Evolutionary conservation across 2,113 vertebrate species (phyloP), one percentile per base, ranked within the genome.

Genomic region (Coturnix japonica): DNA sequence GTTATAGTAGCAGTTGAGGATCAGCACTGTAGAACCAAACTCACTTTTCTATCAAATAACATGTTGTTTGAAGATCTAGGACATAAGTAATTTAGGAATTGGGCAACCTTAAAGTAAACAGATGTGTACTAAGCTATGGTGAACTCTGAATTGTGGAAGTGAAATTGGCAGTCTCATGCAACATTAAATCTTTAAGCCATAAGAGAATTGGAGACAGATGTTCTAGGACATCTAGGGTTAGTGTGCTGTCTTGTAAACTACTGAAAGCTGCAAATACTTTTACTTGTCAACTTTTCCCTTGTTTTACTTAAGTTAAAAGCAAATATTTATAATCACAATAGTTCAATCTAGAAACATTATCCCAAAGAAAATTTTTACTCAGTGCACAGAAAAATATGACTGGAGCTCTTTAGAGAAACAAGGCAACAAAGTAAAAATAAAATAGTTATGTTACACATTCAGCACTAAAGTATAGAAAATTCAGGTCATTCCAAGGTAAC

Each of bases 271-370:
- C 39, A 7, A 43, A 41, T 11, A 6, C 33, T 79, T 25, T 30
- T 47, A 17, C 23, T 53, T 35, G 33, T 11, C 6, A 73, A 53
- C 43, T 69, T 46, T 31, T 46, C 59, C 37, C 18, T 3, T 43
- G 28, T 49, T 69, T 83, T 47, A 25, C 89, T 39, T n/a, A 46
- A 46, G 15, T 41, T 78, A 54, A 85, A 8, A 76, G 26, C 30
- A 87, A 46, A 43, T 30, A 8, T 7, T 44, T 17, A 44, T 13
- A n/a, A 57, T 28, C 8, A 19, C 0, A 0, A 8, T 6, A 28
- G 19, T 13, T 78, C 12, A 8, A 56, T 81, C 46, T 11, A 8
- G 8, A 9, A 67, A 23, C 11, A 71, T 67, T 71, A 64, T 79
- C 81, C 77, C 14, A 51, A 75, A 81, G 37, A 8, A 93, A 70